phyloP scores from a whole-genome alignment of 1,140 invertebrate genomes.

The Drosophila tani region DNA sequence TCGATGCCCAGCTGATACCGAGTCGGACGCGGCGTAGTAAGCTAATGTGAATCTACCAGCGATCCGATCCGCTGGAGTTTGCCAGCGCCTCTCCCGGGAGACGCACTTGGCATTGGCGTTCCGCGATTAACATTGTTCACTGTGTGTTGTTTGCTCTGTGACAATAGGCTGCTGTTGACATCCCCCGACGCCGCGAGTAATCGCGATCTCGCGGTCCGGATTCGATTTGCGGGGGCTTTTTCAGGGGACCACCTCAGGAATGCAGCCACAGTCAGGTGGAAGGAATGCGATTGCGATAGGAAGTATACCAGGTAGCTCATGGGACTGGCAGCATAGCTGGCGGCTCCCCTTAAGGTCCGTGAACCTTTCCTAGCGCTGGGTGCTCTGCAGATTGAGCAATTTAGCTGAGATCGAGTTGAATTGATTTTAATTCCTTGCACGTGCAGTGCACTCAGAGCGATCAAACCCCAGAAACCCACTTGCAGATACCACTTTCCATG shows the following conservation, averaged over 20 bases:
- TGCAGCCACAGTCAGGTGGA: slow-evolving; percentile 15
- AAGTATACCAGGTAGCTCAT: slow-evolving; percentile 22
- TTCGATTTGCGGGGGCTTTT: neutral
- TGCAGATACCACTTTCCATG: slow-evolving; percentile 3
- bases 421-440: slow-evolving; percentile 71
- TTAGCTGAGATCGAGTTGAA: slow-evolving; percentile 47
- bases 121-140: slow-evolving; percentile 26
- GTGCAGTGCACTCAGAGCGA: slow-evolving; percentile 64
- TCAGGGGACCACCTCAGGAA: no score
- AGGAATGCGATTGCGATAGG: slow-evolving; percentile 13
- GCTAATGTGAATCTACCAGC: slow-evolving; percentile 7
- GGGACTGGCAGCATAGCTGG: neutral
- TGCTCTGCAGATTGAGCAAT: slow-evolving; percentile 26
- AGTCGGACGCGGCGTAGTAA: slow-evolving; percentile 7
- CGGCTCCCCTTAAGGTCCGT: slow-evolving; percentile 3
- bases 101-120: slow-evolving; percentile 45
- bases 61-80: slow-evolving; percentile 16
- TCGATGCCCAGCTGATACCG: slow-evolving; percentile 16
- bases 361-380: slow-evolving; percentile 12
- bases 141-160: slow-evolving; percentile 38
- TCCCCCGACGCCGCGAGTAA: slow-evolving; percentile 21
- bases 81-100: slow-evolving; percentile 3
- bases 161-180: slow-evolving; percentile 40
- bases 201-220: slow-evolving; percentile 20
- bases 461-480: slow-evolving; percentile 22